Percentiles rank a stretch among this genome's conserved stretches.
Evolutionary conservation across 2,888 invertebrate species (phyloP).

Genomic region (Drosophila longiperda): DNA sequence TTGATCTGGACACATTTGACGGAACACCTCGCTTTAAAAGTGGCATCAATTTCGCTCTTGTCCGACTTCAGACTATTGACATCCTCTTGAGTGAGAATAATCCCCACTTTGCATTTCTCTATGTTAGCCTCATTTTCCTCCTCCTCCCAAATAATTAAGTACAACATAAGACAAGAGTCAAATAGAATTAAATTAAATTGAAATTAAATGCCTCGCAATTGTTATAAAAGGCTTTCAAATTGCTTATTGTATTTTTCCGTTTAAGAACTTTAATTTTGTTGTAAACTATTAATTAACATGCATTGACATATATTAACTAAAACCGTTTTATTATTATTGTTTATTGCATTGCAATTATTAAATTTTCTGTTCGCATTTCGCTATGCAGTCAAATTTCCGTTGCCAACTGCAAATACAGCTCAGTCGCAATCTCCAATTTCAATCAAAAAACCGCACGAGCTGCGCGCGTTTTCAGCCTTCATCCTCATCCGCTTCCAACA

Average conservation of each 20-base stretch:
- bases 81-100: constrained; percentile 45
- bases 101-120: constrained; percentile 45
- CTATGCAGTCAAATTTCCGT: constrained; percentile 76
- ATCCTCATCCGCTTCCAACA: neutral
- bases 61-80: neutral
- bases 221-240: too few relatives aligned
- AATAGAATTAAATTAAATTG: too few relatives aligned
- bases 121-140: neutral
- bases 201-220: too few relatives aligned
- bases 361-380: constrained; percentile 75
- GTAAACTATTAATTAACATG: too few relatives aligned
- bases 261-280: constrained; percentile 5
- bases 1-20: constrained; percentile 52
- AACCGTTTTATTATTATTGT: too few relatives aligned
- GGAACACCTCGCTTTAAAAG: neutral
- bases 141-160: too few relatives aligned
- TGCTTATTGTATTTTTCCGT: constrained; percentile 5
- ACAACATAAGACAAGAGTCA: too few relatives aligned
- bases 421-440: constrained; percentile 76
- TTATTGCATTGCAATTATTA: constrained; percentile 41
- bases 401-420: constrained; percentile 66
- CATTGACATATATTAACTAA: constrained; percentile 16
- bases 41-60: too few relatives aligned
- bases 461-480: constrained; percentile 27
- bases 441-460: constrained; percentile 75